Percentiles rank a stretch among this genome's conserved stretches.
Evolutionary conservation across 2,888 invertebrate genomes (phyloP).

Genomic region (Phragmatobia fuliginosa): DNA sequence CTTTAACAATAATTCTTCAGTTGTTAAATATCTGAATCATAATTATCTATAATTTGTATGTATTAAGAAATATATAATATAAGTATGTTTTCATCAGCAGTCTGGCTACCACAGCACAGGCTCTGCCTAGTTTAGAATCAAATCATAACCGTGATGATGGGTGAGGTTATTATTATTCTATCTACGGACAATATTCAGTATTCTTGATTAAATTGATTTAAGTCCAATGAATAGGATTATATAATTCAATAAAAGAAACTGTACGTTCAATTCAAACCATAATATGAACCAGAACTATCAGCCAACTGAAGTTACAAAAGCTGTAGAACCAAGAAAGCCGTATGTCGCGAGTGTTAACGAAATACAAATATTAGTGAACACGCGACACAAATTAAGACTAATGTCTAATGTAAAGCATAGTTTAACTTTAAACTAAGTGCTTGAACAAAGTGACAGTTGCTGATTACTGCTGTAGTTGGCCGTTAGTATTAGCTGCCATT

Average conservation of each 20-base stretch:
- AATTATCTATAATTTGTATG: neutral
- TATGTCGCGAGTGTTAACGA: slow-evolving; percentile 79
- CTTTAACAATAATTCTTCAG: no score
- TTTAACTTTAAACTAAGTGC: slow-evolving; percentile 83
- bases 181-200: no score
- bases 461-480: slow-evolving; percentile 58
- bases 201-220: no score
- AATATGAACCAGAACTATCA: neutral
- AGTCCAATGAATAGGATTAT: no score
- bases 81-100: neutral
- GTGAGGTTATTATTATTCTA: no score
- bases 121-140: neutral
- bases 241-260: no score
- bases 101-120: neutral
- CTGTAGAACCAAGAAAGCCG: slow-evolving; percentile 40
- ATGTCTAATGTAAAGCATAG: slow-evolving; percentile 81
- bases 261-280: no score
- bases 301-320: slow-evolving; percentile 25
- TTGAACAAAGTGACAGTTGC: slow-evolving; percentile 79
- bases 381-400: slow-evolving; percentile 85
- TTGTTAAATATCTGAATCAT: neutral
- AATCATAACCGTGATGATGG: neutral
- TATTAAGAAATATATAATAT: neutral
- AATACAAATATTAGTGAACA: slow-evolving; percentile 81
- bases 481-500: slow-evolving; percentile 34